These are phyloP conservation scores for Cephus rjabovi DNA, from an alignment of 2,888 invertebrate genomes.

Conservation along the genomic window DNA sequence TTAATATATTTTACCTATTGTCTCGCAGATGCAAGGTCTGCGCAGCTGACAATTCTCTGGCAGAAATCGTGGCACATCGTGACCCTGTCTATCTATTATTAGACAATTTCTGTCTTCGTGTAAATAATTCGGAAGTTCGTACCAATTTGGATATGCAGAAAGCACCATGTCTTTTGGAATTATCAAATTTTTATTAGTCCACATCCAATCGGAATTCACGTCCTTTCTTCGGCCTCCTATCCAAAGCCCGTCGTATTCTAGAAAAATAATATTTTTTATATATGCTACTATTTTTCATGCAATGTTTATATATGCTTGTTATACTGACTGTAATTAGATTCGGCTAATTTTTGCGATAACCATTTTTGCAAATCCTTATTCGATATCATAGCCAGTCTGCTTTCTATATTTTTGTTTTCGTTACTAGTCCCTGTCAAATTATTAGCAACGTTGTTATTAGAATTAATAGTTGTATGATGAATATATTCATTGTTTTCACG, in stretches of 20 bases:
- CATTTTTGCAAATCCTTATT: slow-evolving; percentile 24
- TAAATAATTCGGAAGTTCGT: slow-evolving; percentile 12
- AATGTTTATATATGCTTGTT: background rate
- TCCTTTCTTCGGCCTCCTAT: slow-evolving; percentile 30
- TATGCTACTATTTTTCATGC: background rate
- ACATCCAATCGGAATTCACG: slow-evolving; percentile 13
- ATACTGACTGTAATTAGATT: slow-evolving; percentile 36
- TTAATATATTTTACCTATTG: slow-evolving; percentile 25
- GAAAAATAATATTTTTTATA: background rate
- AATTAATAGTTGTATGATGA: background rate
- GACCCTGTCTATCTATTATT: slow-evolving; percentile 31
- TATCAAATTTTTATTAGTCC: slow-evolving; percentile 28
- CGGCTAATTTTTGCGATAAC: slow-evolving; percentile 34
- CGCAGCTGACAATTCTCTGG: slow-evolving; percentile 30
- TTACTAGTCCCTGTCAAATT: background rate
- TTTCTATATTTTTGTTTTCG: background rate
- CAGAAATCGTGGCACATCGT: slow-evolving; percentile 30
- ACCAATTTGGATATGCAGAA: slow-evolving; percentile 28
- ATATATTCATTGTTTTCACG: background rate
- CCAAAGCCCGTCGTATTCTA: slow-evolving; percentile 40
- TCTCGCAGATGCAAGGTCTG: slow-evolving; percentile 33
- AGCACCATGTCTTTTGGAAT: slow-evolving; percentile 12
- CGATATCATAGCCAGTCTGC: slow-evolving; percentile 25
- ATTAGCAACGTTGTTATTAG: background rate
- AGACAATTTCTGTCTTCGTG: slow-evolving; percentile 31